Percentiles rank a stretch among this genome's conserved stretches.
phyloP scores from a whole-genome alignment of 2,797 vertebrate genomes.

The Microcaecilia unicolor region DNA sequence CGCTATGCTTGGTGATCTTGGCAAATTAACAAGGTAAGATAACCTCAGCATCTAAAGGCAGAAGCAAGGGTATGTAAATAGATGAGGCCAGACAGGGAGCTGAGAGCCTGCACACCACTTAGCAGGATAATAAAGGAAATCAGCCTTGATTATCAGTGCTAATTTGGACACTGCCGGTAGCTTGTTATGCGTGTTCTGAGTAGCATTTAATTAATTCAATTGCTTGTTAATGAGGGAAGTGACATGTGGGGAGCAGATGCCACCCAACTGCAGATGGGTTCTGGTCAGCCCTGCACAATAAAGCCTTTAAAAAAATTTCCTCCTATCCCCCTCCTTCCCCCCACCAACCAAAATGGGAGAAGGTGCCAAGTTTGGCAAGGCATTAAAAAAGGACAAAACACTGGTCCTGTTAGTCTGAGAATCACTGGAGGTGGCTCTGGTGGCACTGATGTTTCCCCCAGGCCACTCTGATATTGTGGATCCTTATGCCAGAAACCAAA shows the following conservation, averaged over 20 bases:
- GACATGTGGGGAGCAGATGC: slow-evolving; percentile 80
- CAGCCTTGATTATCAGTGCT: slow-evolving; percentile 79
- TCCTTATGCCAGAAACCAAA: slow-evolving; percentile 27
- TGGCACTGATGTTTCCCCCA: slow-evolving; percentile 22
- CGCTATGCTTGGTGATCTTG: slow-evolving; percentile 61
- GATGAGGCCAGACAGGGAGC: slow-evolving; percentile 64
- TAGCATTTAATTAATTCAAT: slow-evolving; percentile 85
- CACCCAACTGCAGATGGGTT: slow-evolving; percentile 68
- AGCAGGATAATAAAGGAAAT: slow-evolving; percentile 79
- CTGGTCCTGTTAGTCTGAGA: slow-evolving; percentile 52
- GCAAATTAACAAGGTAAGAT: slow-evolving; percentile 75
- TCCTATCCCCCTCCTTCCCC: not conserved
- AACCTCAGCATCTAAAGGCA: slow-evolving; percentile 67
- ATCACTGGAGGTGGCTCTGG: slow-evolving; percentile 12
- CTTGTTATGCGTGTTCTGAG: slow-evolving; percentile 79
- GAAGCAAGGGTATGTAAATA: slow-evolving; percentile 72
- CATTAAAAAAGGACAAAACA: slow-evolving; percentile 52
- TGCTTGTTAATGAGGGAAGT: slow-evolving; percentile 80
- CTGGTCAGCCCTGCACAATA: slow-evolving; percentile 58
- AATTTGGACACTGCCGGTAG: slow-evolving; percentile 81
- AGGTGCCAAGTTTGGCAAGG: slow-evolving; percentile 41
- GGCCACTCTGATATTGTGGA: slow-evolving; percentile 11
- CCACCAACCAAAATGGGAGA: slow-evolving; percentile 19
- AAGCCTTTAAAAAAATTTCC: slow-evolving; percentile 21
- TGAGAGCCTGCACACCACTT: slow-evolving; percentile 69